Conservation (phyloP, 2,113 vertebrate species). For the Thunnus maccoyii region DNA sequence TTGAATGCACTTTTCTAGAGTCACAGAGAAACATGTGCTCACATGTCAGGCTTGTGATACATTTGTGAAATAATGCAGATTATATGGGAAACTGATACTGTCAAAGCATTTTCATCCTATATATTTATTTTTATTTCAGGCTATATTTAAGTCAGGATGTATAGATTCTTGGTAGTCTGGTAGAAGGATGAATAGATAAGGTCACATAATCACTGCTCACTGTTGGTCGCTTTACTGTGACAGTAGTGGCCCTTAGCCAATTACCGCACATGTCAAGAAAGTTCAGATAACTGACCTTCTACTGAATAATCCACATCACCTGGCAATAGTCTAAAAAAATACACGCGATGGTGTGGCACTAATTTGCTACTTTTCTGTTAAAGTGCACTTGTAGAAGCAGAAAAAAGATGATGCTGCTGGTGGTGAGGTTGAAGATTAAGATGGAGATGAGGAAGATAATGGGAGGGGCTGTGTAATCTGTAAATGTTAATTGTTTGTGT, state of each 20-base stretch:
- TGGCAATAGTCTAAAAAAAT: conserved; percentile 51
- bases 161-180: background rate
- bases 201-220: conserved; percentile 50
- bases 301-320: conserved; percentile 49
- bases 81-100: background rate
- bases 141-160: background rate
- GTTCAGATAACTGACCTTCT: conserved; percentile 60
- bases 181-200: conserved; percentile 26
- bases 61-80: background rate
- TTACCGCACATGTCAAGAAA: conserved; percentile 52
- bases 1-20: conserved; percentile 1
- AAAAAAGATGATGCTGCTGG: conserved; percentile 1
- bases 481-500: conserved; percentile 91
- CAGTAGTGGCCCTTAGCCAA: conserved; percentile 51
- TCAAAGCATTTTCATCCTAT: conserved; percentile 5
- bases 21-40: background rate
- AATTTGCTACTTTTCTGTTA: conserved; percentile 39
- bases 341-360: conserved; percentile 28
- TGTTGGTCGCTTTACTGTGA: conserved; percentile 43
- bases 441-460: conserved; percentile 66
- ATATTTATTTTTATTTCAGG: conserved; percentile 1
- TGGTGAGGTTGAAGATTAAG: conserved; percentile 64
- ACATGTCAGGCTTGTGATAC: too few relatives aligned
- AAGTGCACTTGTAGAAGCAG: conserved; percentile 4
- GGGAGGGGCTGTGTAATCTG: conserved; percentile 83